Evolutionary conservation across 2,113 vertebrate species (phyloP).

Genomic region (Ictidomys tridecemlineatus): DNA sequence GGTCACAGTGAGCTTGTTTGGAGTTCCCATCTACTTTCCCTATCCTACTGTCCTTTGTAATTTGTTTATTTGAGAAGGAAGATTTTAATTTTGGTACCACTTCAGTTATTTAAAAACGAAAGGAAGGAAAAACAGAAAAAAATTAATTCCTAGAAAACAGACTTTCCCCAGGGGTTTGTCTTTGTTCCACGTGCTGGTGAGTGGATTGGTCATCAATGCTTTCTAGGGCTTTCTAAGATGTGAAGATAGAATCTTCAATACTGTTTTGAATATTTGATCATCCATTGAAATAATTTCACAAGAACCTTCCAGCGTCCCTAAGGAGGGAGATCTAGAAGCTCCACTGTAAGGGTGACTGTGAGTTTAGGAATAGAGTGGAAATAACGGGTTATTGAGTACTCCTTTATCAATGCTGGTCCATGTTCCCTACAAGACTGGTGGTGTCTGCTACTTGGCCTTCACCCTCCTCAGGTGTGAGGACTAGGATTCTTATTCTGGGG

Average conservation of each 20-base stretch:
- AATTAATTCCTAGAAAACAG: background rate
- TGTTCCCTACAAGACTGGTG: background rate
- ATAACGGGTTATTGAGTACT: background rate
- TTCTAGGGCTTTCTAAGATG: background rate
- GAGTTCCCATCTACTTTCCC: background rate
- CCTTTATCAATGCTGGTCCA: background rate
- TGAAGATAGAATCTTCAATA: background rate
- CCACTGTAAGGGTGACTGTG: background rate
- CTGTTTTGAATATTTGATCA: slow-evolving; percentile 20
- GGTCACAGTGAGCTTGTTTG: background rate
- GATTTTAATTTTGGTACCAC: background rate
- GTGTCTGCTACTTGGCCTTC: background rate
- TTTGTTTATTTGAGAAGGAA: background rate
- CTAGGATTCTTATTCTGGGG: background rate
- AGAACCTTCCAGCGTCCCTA: background rate
- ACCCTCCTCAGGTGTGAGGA: background rate
- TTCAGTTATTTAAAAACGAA: background rate
- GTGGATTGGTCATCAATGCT: background rate
- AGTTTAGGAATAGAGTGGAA: background rate
- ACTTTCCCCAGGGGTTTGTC: background rate
- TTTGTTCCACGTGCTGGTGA: background rate
- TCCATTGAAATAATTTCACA: background rate
- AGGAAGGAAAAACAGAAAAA: background rate
- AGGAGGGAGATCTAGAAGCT: background rate
- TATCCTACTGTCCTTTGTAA: background rate